A percentile compares a stretch with the other conserved stretches of the same genome.
These are phyloP conservation scores for Propsilocerus akamusi DNA, from an alignment of 1,140 invertebrate genomes.

Conservation along the genomic window DNA sequence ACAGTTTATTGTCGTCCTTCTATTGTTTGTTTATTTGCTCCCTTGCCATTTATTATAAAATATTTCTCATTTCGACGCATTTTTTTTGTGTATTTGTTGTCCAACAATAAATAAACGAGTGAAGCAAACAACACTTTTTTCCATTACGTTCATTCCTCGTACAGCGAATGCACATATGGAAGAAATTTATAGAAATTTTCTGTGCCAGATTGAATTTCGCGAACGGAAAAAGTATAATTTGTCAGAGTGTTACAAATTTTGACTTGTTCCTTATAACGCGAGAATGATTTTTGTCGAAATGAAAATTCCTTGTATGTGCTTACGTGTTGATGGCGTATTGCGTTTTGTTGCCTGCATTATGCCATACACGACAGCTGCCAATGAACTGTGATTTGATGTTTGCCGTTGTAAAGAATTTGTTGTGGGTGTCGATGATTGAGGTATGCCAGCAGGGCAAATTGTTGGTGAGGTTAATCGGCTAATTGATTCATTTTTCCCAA, in stretches of 20 bases:
- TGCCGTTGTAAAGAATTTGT: conserved; percentile 32
- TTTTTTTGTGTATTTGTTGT: too few species aligned
- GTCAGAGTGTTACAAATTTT: not conserved
- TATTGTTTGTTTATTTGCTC: too few species aligned
- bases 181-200: too few species aligned
- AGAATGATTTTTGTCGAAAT: not conserved
- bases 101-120: too few species aligned
- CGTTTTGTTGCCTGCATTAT: conserved; percentile 60
- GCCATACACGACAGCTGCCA: conserved; percentile 74
- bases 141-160: too few species aligned
- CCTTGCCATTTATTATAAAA: too few species aligned
- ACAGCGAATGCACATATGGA: too few species aligned
- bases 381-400: conserved; percentile 50
- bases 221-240: not conserved
- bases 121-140: too few species aligned
- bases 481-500: conserved; percentile 34
- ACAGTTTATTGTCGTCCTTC: too few species aligned
- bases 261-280: not conserved
- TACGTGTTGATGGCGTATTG: conserved; percentile 29
- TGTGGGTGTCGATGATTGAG: conserved; percentile 15
- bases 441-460: conserved; percentile 18
- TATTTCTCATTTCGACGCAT: too few species aligned
- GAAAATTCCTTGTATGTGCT: conserved; percentile 8
- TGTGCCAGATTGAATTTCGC: too few species aligned
- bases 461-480: conserved; percentile 23